Evolutionary conservation across 2,888 invertebrate species (phyloP).

Genomic region (Metopia argyrocephala): DNA sequence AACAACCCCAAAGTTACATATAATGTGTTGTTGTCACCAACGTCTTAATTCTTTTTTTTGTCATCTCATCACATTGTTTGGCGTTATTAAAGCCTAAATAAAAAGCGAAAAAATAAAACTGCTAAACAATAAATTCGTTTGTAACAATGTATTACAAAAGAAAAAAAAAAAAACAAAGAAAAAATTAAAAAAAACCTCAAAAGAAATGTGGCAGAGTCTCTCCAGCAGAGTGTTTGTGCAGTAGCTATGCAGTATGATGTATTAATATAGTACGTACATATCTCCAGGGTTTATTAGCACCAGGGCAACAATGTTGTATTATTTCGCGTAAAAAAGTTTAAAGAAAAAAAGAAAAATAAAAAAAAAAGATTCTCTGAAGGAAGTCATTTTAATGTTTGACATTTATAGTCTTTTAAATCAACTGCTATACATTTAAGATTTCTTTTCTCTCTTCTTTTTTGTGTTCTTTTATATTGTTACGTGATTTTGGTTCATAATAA

Average conservation of each 20-base stretch:
- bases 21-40: slow-evolving; percentile 14
- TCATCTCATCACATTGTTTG: slow-evolving; percentile 37
- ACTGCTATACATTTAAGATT: slow-evolving; percentile 17
- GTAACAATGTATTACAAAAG: slow-evolving; percentile 36
- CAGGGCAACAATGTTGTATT: slow-evolving; percentile 52
- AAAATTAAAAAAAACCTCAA: slow-evolving; percentile 8
- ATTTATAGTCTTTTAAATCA: slow-evolving; percentile 58
- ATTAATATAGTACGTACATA: neutral
- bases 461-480: neutral
- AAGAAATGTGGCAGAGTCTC: no score
- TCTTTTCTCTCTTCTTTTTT: neutral
- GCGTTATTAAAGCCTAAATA: slow-evolving; percentile 19
- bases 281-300: slow-evolving; percentile 37
- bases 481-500: slow-evolving; percentile 47
- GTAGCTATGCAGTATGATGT: neutral
- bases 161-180: slow-evolving; percentile 6
- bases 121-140: neutral
- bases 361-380: slow-evolving; percentile 1
- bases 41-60: neutral
- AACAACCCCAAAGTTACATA: slow-evolving; percentile 36
- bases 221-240: slow-evolving; percentile 14
- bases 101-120: neutral
- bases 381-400: slow-evolving; percentile 52
- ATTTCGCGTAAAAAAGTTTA: neutral
- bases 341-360: neutral